These are phyloP conservation scores for Nothura maculosa DNA, from an alignment of 2,797 vertebrate species.

Conservation along the genomic window DNA sequence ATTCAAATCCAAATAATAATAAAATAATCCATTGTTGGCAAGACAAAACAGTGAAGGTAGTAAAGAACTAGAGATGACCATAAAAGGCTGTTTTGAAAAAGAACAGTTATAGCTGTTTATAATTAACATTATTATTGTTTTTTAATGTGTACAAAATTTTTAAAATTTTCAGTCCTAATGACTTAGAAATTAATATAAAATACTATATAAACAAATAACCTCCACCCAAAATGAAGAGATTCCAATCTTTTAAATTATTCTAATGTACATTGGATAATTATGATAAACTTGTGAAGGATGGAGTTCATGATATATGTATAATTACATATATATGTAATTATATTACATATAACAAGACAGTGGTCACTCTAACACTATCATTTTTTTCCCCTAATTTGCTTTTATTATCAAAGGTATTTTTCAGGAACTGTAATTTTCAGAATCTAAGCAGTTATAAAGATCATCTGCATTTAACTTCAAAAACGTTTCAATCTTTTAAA, in stretches of 20 bases:
- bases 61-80: neutral
- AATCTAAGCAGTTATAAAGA: conserved; percentile 78
- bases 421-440: conserved; percentile 66
- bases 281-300: conserved; percentile 69
- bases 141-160: neutral
- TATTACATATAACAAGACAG: conserved; percentile 74
- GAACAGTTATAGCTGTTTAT: neutral
- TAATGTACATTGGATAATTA: conserved; percentile 65
- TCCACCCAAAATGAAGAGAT: neutral
- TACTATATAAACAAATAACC: neutral
- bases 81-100: neutral
- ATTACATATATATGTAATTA: conserved; percentile 51
- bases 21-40: neutral
- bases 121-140: neutral
- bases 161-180: neutral
- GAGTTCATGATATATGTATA: conserved; percentile 70
- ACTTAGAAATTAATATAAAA: neutral
- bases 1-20: neutral
- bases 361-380: conserved; percentile 84
- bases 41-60: neutral
- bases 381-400: conserved; percentile 87
- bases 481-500: conserved; percentile 65
- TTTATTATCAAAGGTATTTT: conserved; percentile 87
- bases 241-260: conserved; percentile 54
- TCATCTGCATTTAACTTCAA: conserved; percentile 73